Percentiles rank a stretch among this genome's conserved stretches.
phyloP scores from a whole-genome alignment of 2,888 invertebrate genomes.

The Aradus depressus region DNA sequence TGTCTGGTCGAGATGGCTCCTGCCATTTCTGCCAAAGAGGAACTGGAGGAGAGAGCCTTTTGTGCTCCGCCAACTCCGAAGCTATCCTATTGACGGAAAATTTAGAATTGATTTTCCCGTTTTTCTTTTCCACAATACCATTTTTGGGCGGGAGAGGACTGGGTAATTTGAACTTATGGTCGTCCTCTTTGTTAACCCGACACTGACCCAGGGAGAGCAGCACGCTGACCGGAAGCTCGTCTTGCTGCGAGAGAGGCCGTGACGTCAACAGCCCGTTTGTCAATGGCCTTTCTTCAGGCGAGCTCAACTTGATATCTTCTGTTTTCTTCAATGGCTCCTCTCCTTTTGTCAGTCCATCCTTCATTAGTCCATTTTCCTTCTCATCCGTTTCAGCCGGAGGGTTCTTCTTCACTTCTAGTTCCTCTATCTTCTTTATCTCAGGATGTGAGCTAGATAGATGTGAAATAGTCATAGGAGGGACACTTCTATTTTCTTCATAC shows the following conservation, averaged over 20 bases:
- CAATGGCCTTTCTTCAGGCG: background rate
- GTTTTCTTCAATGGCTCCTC: background rate
- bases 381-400: background rate
- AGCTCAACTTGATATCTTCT: background rate
- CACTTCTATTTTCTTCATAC: no score
- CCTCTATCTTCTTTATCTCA: background rate
- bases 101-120: slow-evolving; percentile 16
- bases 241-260: slow-evolving; percentile 24
- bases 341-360: no score
- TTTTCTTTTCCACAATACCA: slow-evolving; percentile 12
- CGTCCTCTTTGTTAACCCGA: slow-evolving; percentile 8
- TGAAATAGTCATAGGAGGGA: no score
- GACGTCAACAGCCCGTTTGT: background rate
- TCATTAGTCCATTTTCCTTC: no score
- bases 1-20: background rate
- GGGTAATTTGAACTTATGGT: slow-evolving; percentile 20
- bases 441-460: no score
- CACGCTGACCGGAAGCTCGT: slow-evolving; percentile 27
- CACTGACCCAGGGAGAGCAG: slow-evolving; percentile 26
- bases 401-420: background rate
- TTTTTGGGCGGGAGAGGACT: slow-evolving; percentile 15
- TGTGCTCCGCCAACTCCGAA: slow-evolving; percentile 21
- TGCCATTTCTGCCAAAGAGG: background rate
- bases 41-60: slow-evolving; percentile 11
- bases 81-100: slow-evolving; percentile 26